Base-by-base conservation (phyloP, 2,797 vertebrate genomes). In the Lithobates pipiens region DNA sequence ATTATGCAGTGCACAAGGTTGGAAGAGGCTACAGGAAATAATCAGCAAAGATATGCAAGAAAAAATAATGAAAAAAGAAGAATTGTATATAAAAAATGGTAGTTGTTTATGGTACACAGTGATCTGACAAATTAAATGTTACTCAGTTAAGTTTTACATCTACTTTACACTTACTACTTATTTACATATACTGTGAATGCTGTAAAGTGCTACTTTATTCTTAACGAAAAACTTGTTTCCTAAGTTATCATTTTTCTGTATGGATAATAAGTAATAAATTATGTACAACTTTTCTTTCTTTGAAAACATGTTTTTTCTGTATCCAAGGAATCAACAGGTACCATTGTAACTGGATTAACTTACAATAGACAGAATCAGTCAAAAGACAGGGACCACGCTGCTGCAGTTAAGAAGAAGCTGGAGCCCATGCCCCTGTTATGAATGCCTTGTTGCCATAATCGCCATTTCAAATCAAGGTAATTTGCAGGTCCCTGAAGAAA, bases 401-500 rank as follows among this genome's bases (percentile, higher is more conserved):
- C 67, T 83, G 75, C 42, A 69, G 61, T 77, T 87, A 80, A 83
- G 76, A 75, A 69, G 82, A 83, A 79, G 54, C 85, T 67, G 75
- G 77, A 42, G 29, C 76, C 36, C 65, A 25, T 50, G 71, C 21
- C 80, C 80, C 81, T 27, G 80, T 82, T 79, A 87, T 83, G 65
- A 83, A 87, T 83, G 69, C 76, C 76, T 87, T 83, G 80, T 79
- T 83, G 81, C 76, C 69, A 44, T 83, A 83, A 87, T 87, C 81
- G 76, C 57, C 81, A 79, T 83, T 83, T 87, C 75, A 87, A 87
- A 87, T 87, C 82, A 83, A 92, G 94, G 94, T 95, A 95, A 95
- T 96, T 95, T 95, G 90, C 92, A 91, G 91, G 91, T 93, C 93
- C 89, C 91, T 93, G 92, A 95, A 93, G 95, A 94, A 93, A 95